phyloP scores from a whole-genome alignment of 2,113 vertebrate genomes.

The Phodopus roborovskii region DNA sequence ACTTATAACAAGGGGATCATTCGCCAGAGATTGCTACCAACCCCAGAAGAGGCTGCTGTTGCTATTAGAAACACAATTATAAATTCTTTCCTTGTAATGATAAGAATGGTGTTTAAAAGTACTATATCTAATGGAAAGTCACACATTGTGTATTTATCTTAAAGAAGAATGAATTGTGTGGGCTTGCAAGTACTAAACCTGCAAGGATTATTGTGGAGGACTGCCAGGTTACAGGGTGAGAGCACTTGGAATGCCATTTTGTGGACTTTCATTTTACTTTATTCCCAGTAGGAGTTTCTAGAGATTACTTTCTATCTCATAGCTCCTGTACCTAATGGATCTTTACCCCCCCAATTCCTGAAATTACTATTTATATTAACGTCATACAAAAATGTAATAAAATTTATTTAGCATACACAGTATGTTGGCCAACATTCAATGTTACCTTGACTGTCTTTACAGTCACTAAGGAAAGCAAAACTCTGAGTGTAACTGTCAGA shows the following conservation, averaged over 20 bases:
- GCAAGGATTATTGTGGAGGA: neutral
- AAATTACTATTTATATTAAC: neutral
- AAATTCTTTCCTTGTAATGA: slow-evolving; percentile 25
- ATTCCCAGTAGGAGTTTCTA: neutral
- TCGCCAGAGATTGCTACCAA: neutral
- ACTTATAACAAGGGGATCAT: neutral
- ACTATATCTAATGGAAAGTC: slow-evolving; percentile 28
- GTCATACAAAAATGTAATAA: neutral
- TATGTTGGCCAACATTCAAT: neutral
- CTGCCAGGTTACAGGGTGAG: neutral
- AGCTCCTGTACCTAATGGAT: slow-evolving; percentile 32
- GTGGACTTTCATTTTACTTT: neutral
- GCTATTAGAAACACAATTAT: slow-evolving; percentile 68
- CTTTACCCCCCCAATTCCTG: neutral
- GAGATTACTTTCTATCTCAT: slow-evolving; percentile 7
- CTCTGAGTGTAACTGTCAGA: neutral
- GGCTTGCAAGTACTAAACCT: neutral
- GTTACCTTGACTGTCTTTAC: neutral
- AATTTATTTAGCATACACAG: neutral
- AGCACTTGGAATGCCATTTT: neutral
- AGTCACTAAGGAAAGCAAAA: neutral
- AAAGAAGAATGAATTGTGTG: neutral
- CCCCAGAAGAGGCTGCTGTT: slow-evolving; percentile 14
- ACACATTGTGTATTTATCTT: slow-evolving; percentile 12
- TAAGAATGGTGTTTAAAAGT: slow-evolving; percentile 49